Percentiles rank a stretch among this genome's conserved stretches.
phyloP scores from a whole-genome alignment of 2,888 invertebrate genomes.

The Polymixis flavicincta region DNA sequence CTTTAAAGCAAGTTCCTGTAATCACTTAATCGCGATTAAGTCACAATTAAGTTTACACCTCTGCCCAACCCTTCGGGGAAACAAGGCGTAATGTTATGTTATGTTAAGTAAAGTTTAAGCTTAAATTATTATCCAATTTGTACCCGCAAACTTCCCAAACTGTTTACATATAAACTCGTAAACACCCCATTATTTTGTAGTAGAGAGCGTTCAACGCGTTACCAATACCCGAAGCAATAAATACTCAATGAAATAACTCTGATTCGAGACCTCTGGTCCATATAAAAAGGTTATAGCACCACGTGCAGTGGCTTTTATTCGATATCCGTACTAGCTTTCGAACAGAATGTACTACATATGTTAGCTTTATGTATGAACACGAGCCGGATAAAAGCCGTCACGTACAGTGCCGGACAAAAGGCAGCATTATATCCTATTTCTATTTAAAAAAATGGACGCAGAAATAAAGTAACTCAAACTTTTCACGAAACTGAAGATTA shows the following conservation, averaged over 20 bases:
- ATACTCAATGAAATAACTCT: slow-evolving; percentile 31
- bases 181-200: slow-evolving; percentile 23
- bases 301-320: slow-evolving; percentile 32
- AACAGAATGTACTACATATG: slow-evolving; percentile 43
- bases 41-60: background rate
- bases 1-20: background rate
- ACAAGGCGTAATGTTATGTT: too few relatives aligned
- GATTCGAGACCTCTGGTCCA: slow-evolving; percentile 32
- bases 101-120: background rate
- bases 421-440: slow-evolving; percentile 31
- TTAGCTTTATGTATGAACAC: slow-evolving; percentile 47
- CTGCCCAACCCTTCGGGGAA: too few relatives aligned
- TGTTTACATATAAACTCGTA: slow-evolving; percentile 7
- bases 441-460: slow-evolving; percentile 5
- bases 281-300: slow-evolving; percentile 32
- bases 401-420: slow-evolving; percentile 42
- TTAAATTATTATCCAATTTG: background rate
- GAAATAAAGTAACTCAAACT: slow-evolving; percentile 9
- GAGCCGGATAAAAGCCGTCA: slow-evolving; percentile 41
- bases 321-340: slow-evolving; percentile 42
- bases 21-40: background rate
- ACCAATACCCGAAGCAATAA: slow-evolving; percentile 29
- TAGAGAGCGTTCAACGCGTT: background rate
- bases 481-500: background rate
- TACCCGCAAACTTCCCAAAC: background rate